phyloP scores from a whole-genome alignment of 2,113 vertebrate genomes.

The Eublepharis macularius region DNA sequence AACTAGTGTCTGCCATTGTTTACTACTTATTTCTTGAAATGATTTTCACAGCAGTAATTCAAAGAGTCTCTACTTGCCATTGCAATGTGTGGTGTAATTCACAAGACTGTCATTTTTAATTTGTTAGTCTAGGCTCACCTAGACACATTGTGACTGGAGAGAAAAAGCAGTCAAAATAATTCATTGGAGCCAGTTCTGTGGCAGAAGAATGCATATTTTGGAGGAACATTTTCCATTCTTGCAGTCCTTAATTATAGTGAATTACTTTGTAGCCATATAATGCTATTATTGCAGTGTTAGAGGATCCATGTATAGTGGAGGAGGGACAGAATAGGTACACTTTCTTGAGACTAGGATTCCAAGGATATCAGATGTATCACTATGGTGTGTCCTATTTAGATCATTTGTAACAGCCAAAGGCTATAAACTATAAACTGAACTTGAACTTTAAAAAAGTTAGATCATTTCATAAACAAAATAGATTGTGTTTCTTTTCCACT shows the following conservation, averaged over 20 bases:
- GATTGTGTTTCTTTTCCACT: too few species aligned
- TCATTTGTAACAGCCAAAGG: too few species aligned
- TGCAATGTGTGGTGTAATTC: conserved; percentile 22
- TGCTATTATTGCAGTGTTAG: conserved; percentile 4
- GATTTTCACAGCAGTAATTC: conserved; percentile 6
- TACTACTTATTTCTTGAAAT: conserved; percentile 9
- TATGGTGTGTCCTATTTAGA: too few species aligned
- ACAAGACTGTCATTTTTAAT: conserved; percentile 26
- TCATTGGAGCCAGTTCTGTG: conserved; percentile 3
- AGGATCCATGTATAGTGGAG: neutral
- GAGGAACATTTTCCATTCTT: neutral
- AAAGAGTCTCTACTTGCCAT: neutral
- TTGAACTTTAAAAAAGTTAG: too few species aligned
- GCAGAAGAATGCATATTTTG: conserved; percentile 2
- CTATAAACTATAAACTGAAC: too few species aligned
- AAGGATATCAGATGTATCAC: too few species aligned
- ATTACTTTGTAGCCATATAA: conserved; percentile 18
- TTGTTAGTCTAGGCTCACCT: conserved; percentile 23
- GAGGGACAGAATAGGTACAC: too few species aligned
- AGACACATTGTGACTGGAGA: neutral
- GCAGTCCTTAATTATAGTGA: conserved; percentile 29
- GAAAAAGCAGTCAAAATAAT: conserved; percentile 22
- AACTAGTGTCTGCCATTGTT: conserved; percentile 9
- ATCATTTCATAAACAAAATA: too few species aligned
- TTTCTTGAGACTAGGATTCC: too few species aligned